Evolutionary conservation across 2,888 invertebrate genomes (phyloP), one percentile per base, ranked within the genome.

Genomic region (Epistrophella euchroma): DNA sequence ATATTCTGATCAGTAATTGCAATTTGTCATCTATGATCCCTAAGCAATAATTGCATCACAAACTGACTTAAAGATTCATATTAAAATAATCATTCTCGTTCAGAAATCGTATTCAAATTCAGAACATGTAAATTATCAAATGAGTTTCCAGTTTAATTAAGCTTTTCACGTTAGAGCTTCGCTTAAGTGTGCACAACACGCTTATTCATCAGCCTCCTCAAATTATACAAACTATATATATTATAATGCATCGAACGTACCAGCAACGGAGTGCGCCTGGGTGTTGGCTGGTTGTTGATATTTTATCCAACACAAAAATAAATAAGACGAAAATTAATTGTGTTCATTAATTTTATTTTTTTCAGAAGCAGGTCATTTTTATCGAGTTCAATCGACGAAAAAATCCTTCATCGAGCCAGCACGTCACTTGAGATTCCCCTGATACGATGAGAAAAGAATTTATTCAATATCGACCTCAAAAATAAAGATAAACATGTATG

Each of bases 101-200:
- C 45, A 32, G n/a, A 45, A 45, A 45, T 64, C n/a, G 4, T 35
- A 35, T 66, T 66, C 19, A 40, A 40, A 84, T 84, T 84, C 79
- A 76, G 50, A 85, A 80, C 75, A 72, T 80, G 84, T 80, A 84
- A 72, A 25, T 52, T 72, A 76, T 80, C 80, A 66, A 80, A 66
- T 80, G 52, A 68, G 60, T 76, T 76, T 85, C 71, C 74, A 84
- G 75, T 72, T 80, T 85, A 76, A 76, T 76, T 80, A 85, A 75
- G 75, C 72, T 76, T 72, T 80, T 56, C 84, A 85, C 80, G 84
- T 85, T 64, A 66, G 32, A 28, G 50, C 60, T 73, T 37, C 7
- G 43, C 32, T 62, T 37, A 45, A 71, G 74, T 79, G 70, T 70
- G 52, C 71, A 55, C 56, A 75, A 56, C 58, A 71, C 62, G 56